A percentile compares a stretch with the other conserved stretches of the same genome.
These are phyloP conservation scores for Leucophenga montana DNA, from an alignment of 2,888 invertebrate genomes.

Conservation along the genomic window DNA sequence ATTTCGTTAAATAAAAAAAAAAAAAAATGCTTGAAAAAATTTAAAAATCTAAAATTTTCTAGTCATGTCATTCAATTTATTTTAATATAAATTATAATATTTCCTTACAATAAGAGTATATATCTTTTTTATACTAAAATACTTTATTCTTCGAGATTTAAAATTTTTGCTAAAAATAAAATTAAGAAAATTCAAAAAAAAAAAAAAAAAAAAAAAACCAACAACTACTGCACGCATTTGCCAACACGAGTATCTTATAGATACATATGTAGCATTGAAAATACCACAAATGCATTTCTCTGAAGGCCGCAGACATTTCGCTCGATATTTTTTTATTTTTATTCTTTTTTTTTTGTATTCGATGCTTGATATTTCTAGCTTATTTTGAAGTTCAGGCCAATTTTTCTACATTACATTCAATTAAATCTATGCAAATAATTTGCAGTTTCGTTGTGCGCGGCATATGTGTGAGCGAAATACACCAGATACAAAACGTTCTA, in stretches of 20 bases:
- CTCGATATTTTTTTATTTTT: conserved; percentile 47
- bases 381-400: conserved; percentile 52
- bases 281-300: conserved; percentile 51
- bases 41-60: too few relatives aligned
- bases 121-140: too few relatives aligned
- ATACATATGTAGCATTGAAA: conserved; percentile 58
- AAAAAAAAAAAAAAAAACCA: conserved; percentile 18
- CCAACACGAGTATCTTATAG: conserved; percentile 33
- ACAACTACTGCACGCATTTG: conserved; percentile 18
- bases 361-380: conserved; percentile 34
- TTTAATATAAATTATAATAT: too few relatives aligned
- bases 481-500: neutral
- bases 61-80: too few relatives aligned
- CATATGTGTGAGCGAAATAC: neutral
- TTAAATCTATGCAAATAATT: conserved; percentile 9
- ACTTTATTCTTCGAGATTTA: neutral
- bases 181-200: too few relatives aligned
- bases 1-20: too few relatives aligned
- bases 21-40: too few relatives aligned
- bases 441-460: neutral
- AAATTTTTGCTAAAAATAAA: conserved; percentile 24
- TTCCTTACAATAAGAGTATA: too few relatives aligned
- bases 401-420: conserved; percentile 30
- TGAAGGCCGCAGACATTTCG: conserved; percentile 61
- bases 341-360: conserved; percentile 13